Evolutionary conservation across 2,797 vertebrate genomes (phyloP), one percentile per base, ranked within the genome.

Genomic region (Alosa sapidissima): DNA sequence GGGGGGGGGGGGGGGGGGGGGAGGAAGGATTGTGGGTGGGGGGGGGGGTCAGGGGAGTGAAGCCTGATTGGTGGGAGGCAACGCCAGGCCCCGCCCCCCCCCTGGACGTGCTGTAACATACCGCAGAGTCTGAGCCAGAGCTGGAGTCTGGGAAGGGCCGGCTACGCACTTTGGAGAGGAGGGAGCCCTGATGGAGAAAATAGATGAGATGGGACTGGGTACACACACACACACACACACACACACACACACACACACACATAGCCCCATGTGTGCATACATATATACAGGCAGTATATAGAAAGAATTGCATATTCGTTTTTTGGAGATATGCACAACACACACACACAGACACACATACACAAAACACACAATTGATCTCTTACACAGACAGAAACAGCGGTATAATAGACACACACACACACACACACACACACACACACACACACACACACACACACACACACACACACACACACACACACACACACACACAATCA

Each of bases 111-210:
- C 92, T 91, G 92, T 93, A 93, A 97, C 95, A 89, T 97, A 97
- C 96, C 94, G 93, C 95, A 92, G 95, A 96, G 94, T 97, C 96
- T 94, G 95, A 96, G 93, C 94, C 89, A 89, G 94, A 94, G 92
- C 93, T 92, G 94, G 91, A 93, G 92, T 97, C 96, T 89, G 95
- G 93, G 91, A 95, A 95, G 92, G 93, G 95, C 96, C 96, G 96
- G 94, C 93, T 95, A 93, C 94, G 93, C 91, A 92, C 92, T 96
- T 96, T 96, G 94, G 93, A 94, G 95, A 95, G 91, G 93, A 96
- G 93, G 91, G 91, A 93, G 87, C 95, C 96, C 96, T 97, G 95
- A 96, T 96, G 95, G 94, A 96, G 94, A 97, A 92, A 97, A 93
- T 92, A 96, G 91, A 96, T 93, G 93, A 93, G 91, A 94, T 95